Percentiles rank a stretch among this genome's conserved stretches.
Conservation (phyloP, 2,888 invertebrate genomes). For the Pachymerium ferrugineum region DNA sequence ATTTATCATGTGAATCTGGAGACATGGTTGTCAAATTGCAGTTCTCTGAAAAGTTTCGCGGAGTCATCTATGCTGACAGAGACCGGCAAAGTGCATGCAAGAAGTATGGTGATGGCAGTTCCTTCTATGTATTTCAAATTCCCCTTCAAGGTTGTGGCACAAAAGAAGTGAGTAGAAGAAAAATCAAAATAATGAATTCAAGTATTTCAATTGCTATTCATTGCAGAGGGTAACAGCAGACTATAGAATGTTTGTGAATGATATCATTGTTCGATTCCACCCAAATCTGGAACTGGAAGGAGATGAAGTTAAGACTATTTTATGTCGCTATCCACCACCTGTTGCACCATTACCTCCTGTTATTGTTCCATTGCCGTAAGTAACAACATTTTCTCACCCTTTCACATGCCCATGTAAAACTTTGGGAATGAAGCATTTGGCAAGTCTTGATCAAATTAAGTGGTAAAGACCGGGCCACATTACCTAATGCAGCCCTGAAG, state of each 20-base stretch:
- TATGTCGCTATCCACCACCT: slow-evolving; percentile 88
- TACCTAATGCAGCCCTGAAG: too few relatives aligned
- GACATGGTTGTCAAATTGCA: slow-evolving; percentile 84
- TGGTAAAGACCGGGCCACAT: too few relatives aligned
- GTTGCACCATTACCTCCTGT: slow-evolving; percentile 40
- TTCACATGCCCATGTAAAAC: too few relatives aligned
- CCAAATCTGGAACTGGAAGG: slow-evolving; percentile 89
- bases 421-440: too few relatives aligned
- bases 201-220: too few relatives aligned
- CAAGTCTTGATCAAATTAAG: too few relatives aligned
- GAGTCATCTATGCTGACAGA: slow-evolving; percentile 85
- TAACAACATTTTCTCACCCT: too few relatives aligned
- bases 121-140: slow-evolving; percentile 72
- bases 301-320: slow-evolving; percentile 90
- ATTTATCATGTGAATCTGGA: slow-evolving; percentile 67
- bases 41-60: slow-evolving; percentile 86
- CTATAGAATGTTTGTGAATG: slow-evolving; percentile 79
- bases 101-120: slow-evolving; percentile 73
- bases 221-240: slow-evolving; percentile 27
- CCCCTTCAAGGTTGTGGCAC: slow-evolving; percentile 70
- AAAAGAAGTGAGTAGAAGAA: slow-evolving; percentile 65
- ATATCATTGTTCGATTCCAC: slow-evolving; percentile 88
- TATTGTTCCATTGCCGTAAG: slow-evolving; percentile 62
- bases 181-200: too few relatives aligned
- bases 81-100: slow-evolving; percentile 85